Conservation (phyloP, 2,113 vertebrate genomes). For the Pionites leucogaster region DNA sequence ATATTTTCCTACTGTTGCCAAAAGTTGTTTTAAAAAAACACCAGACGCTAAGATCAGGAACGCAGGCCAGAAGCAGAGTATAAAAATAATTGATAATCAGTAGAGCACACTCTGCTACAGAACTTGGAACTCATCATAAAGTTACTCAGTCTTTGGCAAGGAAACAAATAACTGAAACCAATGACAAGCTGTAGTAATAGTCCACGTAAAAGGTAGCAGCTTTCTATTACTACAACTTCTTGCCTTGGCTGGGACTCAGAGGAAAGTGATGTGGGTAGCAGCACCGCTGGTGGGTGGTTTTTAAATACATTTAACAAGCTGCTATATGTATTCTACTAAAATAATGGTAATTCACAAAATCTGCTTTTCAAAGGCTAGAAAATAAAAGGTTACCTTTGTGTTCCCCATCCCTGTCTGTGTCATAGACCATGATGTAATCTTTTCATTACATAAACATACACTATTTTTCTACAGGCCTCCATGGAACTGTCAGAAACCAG, state of each 20-base stretch:
- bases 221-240: background rate
- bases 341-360: background rate
- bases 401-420: background rate
- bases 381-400: background rate
- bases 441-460: background rate
- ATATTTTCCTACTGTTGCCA: background rate
- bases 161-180: background rate
- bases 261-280: background rate
- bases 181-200: background rate
- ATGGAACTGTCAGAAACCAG: background rate
- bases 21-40: background rate
- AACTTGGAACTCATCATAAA: background rate
- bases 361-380: background rate
- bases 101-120: background rate
- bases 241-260: background rate
- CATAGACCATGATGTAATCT: background rate
- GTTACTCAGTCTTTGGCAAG: background rate
- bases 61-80: background rate
- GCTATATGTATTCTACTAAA: background rate
- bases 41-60: background rate
- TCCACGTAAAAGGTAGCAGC: background rate
- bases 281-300: background rate
- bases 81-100: conserved; percentile 9
- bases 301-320: background rate
- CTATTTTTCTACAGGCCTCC: background rate